Conservation (phyloP, 2,797 vertebrate genomes). For the Syngnathus acus region DNA sequence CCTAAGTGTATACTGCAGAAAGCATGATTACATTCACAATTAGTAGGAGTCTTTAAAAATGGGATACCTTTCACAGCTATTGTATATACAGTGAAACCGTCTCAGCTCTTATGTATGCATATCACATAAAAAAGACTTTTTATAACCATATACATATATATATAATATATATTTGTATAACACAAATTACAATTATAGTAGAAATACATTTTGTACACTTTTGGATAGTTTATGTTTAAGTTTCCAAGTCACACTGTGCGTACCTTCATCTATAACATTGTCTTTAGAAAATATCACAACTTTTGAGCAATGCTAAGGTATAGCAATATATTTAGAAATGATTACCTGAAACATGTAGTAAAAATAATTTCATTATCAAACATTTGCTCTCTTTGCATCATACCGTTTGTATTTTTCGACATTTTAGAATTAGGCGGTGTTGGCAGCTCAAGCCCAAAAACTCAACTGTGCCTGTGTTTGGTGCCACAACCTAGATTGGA, state of each 20-base stretch:
- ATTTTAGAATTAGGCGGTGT: background rate
- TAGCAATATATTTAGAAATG: slow-evolving; percentile 81
- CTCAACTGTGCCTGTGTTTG: background rate
- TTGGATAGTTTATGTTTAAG: slow-evolving; percentile 77
- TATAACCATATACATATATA: slow-evolving; percentile 80
- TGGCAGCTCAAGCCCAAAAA: background rate
- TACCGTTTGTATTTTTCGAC: background rate
- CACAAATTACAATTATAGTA: slow-evolving; percentile 98
- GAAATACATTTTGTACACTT: slow-evolving; percentile 88
- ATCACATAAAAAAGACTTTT: slow-evolving; percentile 96
- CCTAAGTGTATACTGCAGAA: slow-evolving; percentile 84
- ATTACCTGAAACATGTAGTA: slow-evolving; percentile 80
- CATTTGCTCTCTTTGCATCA: slow-evolving; percentile 65
- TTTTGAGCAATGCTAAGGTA: slow-evolving; percentile 91
- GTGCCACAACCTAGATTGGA: background rate
- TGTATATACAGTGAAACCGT: slow-evolving; percentile 87
- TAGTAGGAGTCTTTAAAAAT: slow-evolving; percentile 84
- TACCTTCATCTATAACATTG: slow-evolving; percentile 70
- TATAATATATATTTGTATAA: slow-evolving; percentile 88
- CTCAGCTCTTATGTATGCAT: slow-evolving; percentile 81
- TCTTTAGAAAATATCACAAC: slow-evolving; percentile 90
- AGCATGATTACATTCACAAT: slow-evolving; percentile 97
- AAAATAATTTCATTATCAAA: slow-evolving; percentile 79
- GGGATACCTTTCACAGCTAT: slow-evolving; percentile 89
- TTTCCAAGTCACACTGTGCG: slow-evolving; percentile 66